Evolutionary conservation across 2,888 invertebrate species (phyloP).

Genomic region (Tyria jacobaeae): DNA sequence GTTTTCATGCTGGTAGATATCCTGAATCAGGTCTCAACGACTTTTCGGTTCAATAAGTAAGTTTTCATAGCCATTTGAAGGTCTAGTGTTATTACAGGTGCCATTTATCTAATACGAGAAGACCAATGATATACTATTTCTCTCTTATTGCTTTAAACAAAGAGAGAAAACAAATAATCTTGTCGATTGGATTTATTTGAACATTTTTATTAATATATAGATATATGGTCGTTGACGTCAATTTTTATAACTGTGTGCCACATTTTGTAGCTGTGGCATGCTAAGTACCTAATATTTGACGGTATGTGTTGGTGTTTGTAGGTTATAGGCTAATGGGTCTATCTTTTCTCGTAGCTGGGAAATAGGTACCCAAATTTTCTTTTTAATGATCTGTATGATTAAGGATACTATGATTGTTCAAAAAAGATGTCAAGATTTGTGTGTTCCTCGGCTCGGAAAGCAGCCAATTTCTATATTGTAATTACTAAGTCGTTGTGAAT

Average conservation of each 20-base stretch:
- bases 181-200: not conserved
- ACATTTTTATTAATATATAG: not conserved
- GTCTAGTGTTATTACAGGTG: conserved; percentile 14
- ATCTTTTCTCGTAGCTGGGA: not conserved
- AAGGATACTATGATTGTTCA: not conserved
- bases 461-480: conserved; percentile 51
- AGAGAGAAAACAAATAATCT: not conserved
- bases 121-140: not conserved
- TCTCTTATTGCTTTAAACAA: conserved; percentile 17
- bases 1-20: not conserved
- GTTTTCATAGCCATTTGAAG: not conserved
- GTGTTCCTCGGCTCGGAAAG: not conserved
- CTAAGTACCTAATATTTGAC: conserved; percentile 33
- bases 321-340: not conserved
- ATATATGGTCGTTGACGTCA: not conserved
- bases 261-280: not conserved
- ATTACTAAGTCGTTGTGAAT: conserved; percentile 67
- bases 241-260: not conserved
- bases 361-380: not conserved
- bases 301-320: not conserved
- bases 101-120: conserved; percentile 11
- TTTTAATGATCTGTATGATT: not conserved
- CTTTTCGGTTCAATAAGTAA: not conserved
- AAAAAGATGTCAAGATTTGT: not conserved
- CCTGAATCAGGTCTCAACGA: not conserved